Base-by-base conservation (phyloP, 1,140 invertebrate species). In the Listronotus bonariensis region DNA sequence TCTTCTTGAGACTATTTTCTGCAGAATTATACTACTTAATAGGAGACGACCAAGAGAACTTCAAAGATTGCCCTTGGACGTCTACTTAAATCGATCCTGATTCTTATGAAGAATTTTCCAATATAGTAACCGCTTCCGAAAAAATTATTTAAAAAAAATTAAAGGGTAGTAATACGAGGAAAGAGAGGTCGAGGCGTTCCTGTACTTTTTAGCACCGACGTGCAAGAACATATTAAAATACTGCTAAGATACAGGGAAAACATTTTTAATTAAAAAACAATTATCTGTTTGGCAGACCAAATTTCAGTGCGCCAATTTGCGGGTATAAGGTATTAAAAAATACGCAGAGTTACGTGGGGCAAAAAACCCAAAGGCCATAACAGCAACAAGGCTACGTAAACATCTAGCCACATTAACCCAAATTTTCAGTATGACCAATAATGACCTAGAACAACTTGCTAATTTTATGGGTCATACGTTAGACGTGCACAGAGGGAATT, bases 321-420 rank as follows among this genome's bases (percentile, higher is more conserved):
- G 74, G 74, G 10, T 73, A 73, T 34, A 74, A 75, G 68, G 57
- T 68, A 32, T 42, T 76, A 62, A 75, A 61, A 76, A 65, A 51
- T 36, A 73, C 54, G 70, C 70, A 0, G 74, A 60, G 18, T 18
- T 46, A 43, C 67, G 53, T 36, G 76, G 72, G 11, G 73, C 68
- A 1, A 73, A 74, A 71, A 68, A 75, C 17, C 62, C 68, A 8
- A 65, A 65, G 54, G 69, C 72, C 2, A 54, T 76, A 11, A 58
- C 74, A 2, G 61, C 71, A 20, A 77, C 71, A 15, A 63, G 62
- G 57, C 56, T 77, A 11, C 43, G 76, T 17, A 77, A 76, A 67
- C 72, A 77, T 71, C 68, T 78, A 32, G 75, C 76, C 1, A 77
- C 77, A 1, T 65, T 77, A 45, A 61, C 71, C 10, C 77, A 77